Percentiles rank a stretch among this genome's conserved stretches.
phyloP scores from a whole-genome alignment of 35 echinoderm and acorn worm genomes.

The Diadema setosum region DNA sequence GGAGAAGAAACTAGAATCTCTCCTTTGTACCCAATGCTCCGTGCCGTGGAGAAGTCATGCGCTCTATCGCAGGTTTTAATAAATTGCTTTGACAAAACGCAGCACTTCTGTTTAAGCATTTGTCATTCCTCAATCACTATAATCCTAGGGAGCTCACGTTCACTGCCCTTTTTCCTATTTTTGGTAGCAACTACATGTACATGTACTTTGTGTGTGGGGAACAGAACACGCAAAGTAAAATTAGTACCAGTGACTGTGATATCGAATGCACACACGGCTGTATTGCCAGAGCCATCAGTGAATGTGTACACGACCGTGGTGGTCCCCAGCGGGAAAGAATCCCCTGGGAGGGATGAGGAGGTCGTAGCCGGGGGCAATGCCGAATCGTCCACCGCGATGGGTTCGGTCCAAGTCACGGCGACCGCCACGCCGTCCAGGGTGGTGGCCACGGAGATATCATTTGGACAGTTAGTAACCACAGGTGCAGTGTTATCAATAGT shows the following conservation, averaged over 20 bases:
- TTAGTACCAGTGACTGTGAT: not conserved
- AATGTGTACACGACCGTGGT: conserved; percentile 39
- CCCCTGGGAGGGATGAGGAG: not conserved
- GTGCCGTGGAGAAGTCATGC: no score
- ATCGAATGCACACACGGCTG: conserved; percentile 15
- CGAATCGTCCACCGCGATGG: conserved; percentile 63
- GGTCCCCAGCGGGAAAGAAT: conserved; percentile 8
- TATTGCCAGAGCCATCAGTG: conserved; percentile 38
- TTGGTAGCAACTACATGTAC: no score
- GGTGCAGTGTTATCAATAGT: conserved; percentile 48
- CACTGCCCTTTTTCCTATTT: no score
- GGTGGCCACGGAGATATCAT: not conserved
- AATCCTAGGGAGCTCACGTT: no score
- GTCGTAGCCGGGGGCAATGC: not conserved
- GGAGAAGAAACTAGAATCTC: no score
- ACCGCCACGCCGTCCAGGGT: not conserved
- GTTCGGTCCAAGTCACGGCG: conserved; percentile 40
- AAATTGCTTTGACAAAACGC: no score
- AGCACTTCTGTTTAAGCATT: no score
- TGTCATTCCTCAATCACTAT: no score
- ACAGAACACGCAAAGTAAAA: no score
- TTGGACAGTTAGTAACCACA: conserved; percentile 31
- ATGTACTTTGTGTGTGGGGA: no score
- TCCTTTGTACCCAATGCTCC: no score
- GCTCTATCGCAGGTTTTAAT: no score